Conservation (phyloP, 2,113 vertebrate genomes). For the Macaca fascicularis region T2T-MFA8v1.1 NC_088384.1:23201001-23201500, state of each 20-base stretch:
- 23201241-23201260: slow-evolving; percentile 25
- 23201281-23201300: slow-evolving; percentile 17
- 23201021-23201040: slow-evolving; percentile 40
- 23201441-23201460: slow-evolving; percentile 88
- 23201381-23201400: slow-evolving; percentile 25
- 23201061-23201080: not conserved
- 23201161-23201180: not conserved
- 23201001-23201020: not conserved
- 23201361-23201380: not conserved
- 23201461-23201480: slow-evolving; percentile 86
- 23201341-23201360: slow-evolving; percentile 40
- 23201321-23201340: slow-evolving; percentile 43
- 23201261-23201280: slow-evolving; percentile 35
- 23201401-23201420: slow-evolving; percentile 57
- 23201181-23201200: not conserved
- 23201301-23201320: slow-evolving; percentile 19
- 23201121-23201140: slow-evolving; percentile 25
- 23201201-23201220: not conserved
- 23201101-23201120: slow-evolving; percentile 21
- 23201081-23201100: slow-evolving; percentile 42
- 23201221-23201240: slow-evolving; percentile 14
- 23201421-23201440: slow-evolving; percentile 71
- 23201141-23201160: slow-evolving; percentile 18
- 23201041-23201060: not conserved
- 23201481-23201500: slow-evolving; percentile 68